Evolutionary conservation across 2,888 invertebrate genomes (phyloP), one percentile per base, ranked within the genome.

Genomic region (Leistus spinibarbis): DNA sequence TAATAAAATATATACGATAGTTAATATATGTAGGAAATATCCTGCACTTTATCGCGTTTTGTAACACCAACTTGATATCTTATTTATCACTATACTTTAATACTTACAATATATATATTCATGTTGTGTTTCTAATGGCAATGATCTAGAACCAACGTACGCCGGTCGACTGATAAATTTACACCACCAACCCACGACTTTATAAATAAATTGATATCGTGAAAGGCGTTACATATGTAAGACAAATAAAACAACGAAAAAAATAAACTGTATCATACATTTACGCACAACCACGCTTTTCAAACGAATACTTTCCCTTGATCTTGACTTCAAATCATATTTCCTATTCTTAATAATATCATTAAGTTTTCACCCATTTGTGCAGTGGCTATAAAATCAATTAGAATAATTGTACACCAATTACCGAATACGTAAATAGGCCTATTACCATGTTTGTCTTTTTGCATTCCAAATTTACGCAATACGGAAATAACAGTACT

Each of bases 221-320:
- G 73, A 73, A 73, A 73, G 73, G 73, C 73, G 73, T 73, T 67
- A 73, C 73, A 67, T 67, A 53, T 13, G 56, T 40, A 56, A 19
- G 22, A n/a, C 57, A 72, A 62, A 73, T 67, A 73, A 73, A 67
- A 19, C 24, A 60, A 16, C 19, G 40, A 62, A 57, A 53, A 62
- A 22, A 40, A 23, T 24, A 23, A 67, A 54, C 24, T 54, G 4
- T 64, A 22, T 22, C 73, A 62, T 54, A 63, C 67, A 73, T 62
- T 40, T 40, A 40, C 40, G 40, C 40, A 40, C 7, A 40, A 10
- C 27, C 9, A 27, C 9, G 27, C 27, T 73, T 60, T 69, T 60
- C 10, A n/a, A 23, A 13, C 20, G 53, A 62, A 53, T 40, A 70
- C 70, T 70, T 73, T 73, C 73, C 73, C 73, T 73, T 73, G 73